Base-by-base conservation (phyloP, 2,888 invertebrate genomes). In the Drosophila melanosoma region DNA sequence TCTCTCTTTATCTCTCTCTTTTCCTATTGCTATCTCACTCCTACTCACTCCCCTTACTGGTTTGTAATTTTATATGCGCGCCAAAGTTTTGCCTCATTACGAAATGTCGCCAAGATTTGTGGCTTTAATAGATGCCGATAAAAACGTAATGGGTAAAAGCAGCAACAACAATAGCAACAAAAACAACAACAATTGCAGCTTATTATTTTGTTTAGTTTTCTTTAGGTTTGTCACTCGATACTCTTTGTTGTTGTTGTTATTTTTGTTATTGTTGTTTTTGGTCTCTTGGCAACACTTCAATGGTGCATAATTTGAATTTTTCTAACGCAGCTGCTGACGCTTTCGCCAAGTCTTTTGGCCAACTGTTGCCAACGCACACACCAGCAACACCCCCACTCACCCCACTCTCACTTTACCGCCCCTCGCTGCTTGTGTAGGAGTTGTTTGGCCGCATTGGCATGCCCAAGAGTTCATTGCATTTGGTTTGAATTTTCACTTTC, bases 101-200 rank as follows among this genome's bases (percentile, higher is more conserved):
- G 83, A 86, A 85, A 86, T 88, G 89, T 88, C 85, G 79, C 81
- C 87, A 88, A 85, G 85, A 88, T 88, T 85, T 88, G 85, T 70
- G 89, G 84, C 87, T 88, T 86, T 79, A 81, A 88, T 75, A 72
- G 86, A 69, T 61, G 74, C 63, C 81, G 70, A 76, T 79, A 75
- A 59, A 79, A 83, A 49, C 74, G 86, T 76, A 82, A 85, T 84
- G 84, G 83, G 83, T 73, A 87, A 83, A 87, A 85, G 86, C 81
- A 81, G 65, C 74, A 69, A 68, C 70, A 71, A 48, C 56, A 60
- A 10, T 58, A 52, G n/a, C 52, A 36, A 11, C 49, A 60, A n/a
- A 48, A 51, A 11, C 49, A 40, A 40, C 45, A 59, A 26, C 63
- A 53, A 42, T 73, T 61, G 64, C 59, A 53, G 61, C 70, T 74